Base-by-base conservation (phyloP, 2,113 vertebrate species). In the Hepsetus odoe region DNA sequence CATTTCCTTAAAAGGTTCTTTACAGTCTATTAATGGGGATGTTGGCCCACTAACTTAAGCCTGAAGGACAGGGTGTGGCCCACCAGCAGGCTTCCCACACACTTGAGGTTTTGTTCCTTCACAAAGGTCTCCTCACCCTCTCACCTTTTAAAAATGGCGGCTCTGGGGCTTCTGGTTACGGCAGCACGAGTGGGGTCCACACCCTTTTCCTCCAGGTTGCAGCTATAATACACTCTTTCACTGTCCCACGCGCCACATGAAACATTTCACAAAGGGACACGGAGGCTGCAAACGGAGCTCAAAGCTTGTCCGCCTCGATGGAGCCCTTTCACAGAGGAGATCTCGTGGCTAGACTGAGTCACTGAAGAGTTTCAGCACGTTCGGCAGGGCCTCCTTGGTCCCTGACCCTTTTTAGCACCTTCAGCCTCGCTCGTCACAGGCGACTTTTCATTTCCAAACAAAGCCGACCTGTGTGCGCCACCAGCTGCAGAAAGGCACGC, bases 181-280 rank as follows among this genome's bases (percentile, higher is more conserved):
- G 74, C 82, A 72, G 66, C 72, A 68, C 77, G 73, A 59, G 82
- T 72, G 20, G 74, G 35, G 49, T 67, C 42, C 72, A 75, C 66
- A 76, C 33, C 49, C 74, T 76, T n/a, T 69, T 49, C 72, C 55
- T 64, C 51, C 51, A 55, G 9, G n/a, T 18, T 55, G 71, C 77
- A 81, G 30, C 24, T 80, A 92, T 87, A 91, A 89, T 86, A 65
- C 80, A 11, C 64, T 82, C 86, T 91, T 93, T 92, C 88, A 91
- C 83, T 79, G 40, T 61, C 6, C 14, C 69, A 61, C 88, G 80
- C 86, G 79, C 77, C 74, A n/a, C 26, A 85, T 72, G 65, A 83
- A 88, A 84, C 79, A 76, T 79, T 83, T 74, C 35, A 26, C 68
- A 40, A 85, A 85, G 83, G 77, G 51, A 46, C 78, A 84, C 90